Percentiles rank a stretch among this genome's conserved stretches.
Evolutionary conservation across 1,140 invertebrate species (phyloP).

Genomic region (Bilobella aurantiaca): DNA sequence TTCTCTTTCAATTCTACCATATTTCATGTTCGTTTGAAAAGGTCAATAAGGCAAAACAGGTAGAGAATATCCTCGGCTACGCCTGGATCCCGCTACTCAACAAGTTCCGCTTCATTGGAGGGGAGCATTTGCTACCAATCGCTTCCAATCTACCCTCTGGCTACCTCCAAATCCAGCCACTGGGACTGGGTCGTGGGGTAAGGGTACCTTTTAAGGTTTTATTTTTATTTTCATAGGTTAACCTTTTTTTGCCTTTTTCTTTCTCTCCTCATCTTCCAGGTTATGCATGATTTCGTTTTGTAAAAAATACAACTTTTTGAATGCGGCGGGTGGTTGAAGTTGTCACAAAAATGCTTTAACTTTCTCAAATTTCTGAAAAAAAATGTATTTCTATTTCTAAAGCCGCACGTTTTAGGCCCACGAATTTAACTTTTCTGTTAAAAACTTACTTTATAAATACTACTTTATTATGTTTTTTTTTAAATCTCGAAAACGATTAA

Average conservation of each 20-base stretch:
- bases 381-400: too few relatives aligned
- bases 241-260: background rate
- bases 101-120: slow-evolving; percentile 49
- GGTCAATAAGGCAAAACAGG: slow-evolving; percentile 67
- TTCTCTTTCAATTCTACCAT: slow-evolving; percentile 81
- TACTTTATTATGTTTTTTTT: too few relatives aligned
- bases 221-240: background rate
- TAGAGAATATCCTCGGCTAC: slow-evolving; percentile 81
- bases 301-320: too few relatives aligned
- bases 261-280: too few relatives aligned
- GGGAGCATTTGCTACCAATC: slow-evolving; percentile 67
- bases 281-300: too few relatives aligned
- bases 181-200: slow-evolving; percentile 81
- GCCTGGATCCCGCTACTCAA: slow-evolving; percentile 46
- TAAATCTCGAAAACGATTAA: too few relatives aligned
- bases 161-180: slow-evolving; percentile 76
- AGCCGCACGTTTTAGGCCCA: too few relatives aligned
- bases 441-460: too few relatives aligned
- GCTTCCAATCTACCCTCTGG: slow-evolving; percentile 71
- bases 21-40: slow-evolving; percentile 60
- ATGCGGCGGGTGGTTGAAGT: too few relatives aligned
- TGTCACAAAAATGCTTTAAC: too few relatives aligned
- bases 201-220: slow-evolving; percentile 39
- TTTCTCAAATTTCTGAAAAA: too few relatives aligned
- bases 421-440: too few relatives aligned